A percentile compares a stretch with the other conserved stretches of the same genome.
These are phyloP conservation scores for Otis tarda DNA, from an alignment of 2,113 vertebrate species.

Conservation along the genomic window DNA sequence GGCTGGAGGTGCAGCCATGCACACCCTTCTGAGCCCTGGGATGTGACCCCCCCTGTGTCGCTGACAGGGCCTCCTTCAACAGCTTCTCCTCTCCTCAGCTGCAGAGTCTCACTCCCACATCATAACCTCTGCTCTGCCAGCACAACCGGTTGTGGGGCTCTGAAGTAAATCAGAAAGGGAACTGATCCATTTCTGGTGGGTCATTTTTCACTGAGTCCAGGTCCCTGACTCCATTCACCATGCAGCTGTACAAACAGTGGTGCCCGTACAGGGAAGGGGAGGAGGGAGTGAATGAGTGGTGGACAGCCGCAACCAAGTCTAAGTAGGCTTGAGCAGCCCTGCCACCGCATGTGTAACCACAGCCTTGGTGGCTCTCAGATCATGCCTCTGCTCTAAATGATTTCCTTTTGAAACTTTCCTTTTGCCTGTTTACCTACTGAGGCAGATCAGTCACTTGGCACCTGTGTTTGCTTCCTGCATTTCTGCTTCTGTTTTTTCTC, in stretches of 20 bases:
- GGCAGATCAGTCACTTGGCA: conserved; percentile 35
- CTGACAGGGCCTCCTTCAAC: neutral
- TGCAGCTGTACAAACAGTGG: conserved; percentile 40
- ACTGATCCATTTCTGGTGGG: neutral
- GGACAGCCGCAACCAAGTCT: neutral
- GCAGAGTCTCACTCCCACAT: neutral
- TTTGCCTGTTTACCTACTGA: neutral
- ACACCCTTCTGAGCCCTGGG: accelerated
- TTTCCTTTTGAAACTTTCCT: conserved; percentile 28
- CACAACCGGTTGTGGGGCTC: neutral
- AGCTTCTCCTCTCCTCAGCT: neutral
- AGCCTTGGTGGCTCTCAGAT: neutral
- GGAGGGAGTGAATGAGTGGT: neutral
- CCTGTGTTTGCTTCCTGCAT: conserved; percentile 16
- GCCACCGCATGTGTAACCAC: neutral
- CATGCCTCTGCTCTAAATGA: neutral
- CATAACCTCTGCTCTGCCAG: neutral
- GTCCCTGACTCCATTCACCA: neutral
- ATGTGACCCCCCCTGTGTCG: accelerated
- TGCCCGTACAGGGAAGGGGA: neutral
- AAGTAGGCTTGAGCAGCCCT: neutral
- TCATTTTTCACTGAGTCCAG: neutral
- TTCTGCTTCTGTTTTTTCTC: conserved; percentile 25
- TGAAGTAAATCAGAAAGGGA: conserved; percentile 9
- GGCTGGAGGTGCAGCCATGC: accelerated